These are phyloP conservation scores for Serilophus lunatus DNA, from an alignment of 2,113 vertebrate genomes.

Conservation along the genomic window DNA sequence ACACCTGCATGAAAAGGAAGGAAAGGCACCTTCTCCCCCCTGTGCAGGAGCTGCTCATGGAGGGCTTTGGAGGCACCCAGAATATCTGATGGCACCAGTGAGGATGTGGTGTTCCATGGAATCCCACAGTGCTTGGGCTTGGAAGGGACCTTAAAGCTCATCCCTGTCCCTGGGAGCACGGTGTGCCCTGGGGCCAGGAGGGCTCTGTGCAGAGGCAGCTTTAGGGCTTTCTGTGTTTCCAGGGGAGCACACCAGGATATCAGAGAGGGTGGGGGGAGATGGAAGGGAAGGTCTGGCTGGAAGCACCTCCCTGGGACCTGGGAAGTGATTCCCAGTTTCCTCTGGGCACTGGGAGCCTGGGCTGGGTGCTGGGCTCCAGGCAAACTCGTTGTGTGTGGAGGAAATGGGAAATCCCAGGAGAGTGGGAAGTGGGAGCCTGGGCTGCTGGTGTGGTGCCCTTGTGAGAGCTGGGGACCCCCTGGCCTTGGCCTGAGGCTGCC, in stretches of 20 bases:
- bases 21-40: not conserved
- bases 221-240: not conserved
- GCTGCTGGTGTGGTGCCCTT: no score
- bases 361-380: not conserved
- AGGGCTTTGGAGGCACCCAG: not conserved
- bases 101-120: no score
- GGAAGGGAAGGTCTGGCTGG: not conserved
- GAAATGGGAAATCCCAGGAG: not conserved
- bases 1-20: fast-evolving
- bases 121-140: not conserved
- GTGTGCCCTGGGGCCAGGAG: not conserved
- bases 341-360: fast-evolving
- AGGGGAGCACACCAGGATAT: not conserved
- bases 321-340: not conserved
- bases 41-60: fast-evolving
- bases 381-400: not conserved
- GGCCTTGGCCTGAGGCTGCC: fast-evolving
- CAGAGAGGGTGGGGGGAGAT: not conserved
- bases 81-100: no score
- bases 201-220: not conserved
- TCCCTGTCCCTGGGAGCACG: fast-evolving
- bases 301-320: fast-evolving
- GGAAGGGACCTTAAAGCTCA: fast-evolving
- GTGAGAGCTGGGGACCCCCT: not conserved
- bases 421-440: not conserved